phyloP scores from a whole-genome alignment of 1,140 invertebrate species.

The Hylaeus volcanicus region DNA sequence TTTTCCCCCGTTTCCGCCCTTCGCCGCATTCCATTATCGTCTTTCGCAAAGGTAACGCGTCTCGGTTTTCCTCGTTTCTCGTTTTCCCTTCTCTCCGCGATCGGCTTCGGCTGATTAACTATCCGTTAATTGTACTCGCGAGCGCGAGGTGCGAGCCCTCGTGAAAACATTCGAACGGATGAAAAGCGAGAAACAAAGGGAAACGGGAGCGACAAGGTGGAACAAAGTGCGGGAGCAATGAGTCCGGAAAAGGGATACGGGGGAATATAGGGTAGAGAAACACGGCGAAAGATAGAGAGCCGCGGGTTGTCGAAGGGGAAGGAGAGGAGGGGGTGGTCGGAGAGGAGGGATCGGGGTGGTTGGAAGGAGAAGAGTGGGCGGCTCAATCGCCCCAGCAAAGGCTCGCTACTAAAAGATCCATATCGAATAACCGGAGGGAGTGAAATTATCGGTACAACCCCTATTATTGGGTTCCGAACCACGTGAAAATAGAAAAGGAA shows the following conservation, averaged over 20 bases:
- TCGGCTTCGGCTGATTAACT: conserved; percentile 64
- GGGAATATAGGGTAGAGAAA: conserved; percentile 49
- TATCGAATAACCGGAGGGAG: conserved; percentile 73
- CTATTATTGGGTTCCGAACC: conserved; percentile 70
- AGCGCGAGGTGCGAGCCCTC: conserved; percentile 45
- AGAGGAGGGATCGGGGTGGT: background rate
- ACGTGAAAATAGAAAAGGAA: conserved; percentile 70
- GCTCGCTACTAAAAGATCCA: conserved; percentile 73
- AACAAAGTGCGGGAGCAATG: conserved; percentile 27
- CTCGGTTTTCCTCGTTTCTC: background rate
- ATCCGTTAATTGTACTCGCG: conserved; percentile 65
- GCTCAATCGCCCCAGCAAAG: conserved; percentile 72
- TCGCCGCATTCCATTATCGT: background rate
- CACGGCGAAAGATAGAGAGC: conserved; percentile 47
- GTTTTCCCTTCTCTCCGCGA: background rate
- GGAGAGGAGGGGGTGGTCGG: conserved; percentile 27
- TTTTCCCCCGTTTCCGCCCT: background rate
- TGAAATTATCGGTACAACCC: conserved; percentile 73
- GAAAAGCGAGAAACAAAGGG: conserved; percentile 16
- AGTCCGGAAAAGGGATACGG: conserved; percentile 8
- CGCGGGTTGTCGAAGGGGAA: conserved; percentile 46
- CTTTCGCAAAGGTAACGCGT: background rate
- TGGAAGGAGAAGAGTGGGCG: conserved; percentile 53
- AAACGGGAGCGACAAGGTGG: conserved; percentile 35
- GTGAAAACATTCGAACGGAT: conserved; percentile 39